These are phyloP conservation scores for Asobara japonica DNA, from an alignment of 1,140 invertebrate species.

Conservation along the genomic window DNA sequence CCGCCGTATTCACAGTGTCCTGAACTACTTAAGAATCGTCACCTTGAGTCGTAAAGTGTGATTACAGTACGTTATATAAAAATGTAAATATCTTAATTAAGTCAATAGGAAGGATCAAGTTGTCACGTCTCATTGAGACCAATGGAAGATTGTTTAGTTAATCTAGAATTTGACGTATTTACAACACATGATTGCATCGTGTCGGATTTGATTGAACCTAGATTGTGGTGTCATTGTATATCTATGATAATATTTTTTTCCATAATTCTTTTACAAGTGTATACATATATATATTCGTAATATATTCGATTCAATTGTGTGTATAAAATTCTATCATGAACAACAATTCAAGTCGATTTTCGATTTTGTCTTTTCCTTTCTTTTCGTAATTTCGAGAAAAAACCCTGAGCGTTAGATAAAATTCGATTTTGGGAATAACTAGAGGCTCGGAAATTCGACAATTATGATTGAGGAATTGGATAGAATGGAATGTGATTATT, in stretches of 20 bases:
- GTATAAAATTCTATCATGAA: conserved; percentile 31
- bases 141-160: not conserved
- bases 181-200: conserved; percentile 10
- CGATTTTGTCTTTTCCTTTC: not conserved
- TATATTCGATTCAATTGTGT: conserved; percentile 10
- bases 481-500: too few species aligned
- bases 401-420: too few species aligned
- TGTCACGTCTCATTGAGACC: not conserved
- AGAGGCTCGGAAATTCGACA: not conserved
- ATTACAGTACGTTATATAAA: conserved; percentile 10
- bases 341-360: conserved; percentile 25
- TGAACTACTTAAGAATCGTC: not conserved
- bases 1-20: not conserved
- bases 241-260: not conserved
- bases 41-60: not conserved
- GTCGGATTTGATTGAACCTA: not conserved
- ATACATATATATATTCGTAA: conserved; percentile 27
- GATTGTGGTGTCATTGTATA: not conserved
- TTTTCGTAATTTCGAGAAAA: too few species aligned
- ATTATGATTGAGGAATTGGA: too few species aligned
- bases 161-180: conserved; percentile 17
- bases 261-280: not conserved
- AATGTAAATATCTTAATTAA: conserved; percentile 5
- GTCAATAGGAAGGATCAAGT: not conserved
- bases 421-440: too few species aligned